Evolutionary conservation across 2,113 vertebrate species (phyloP).

Genomic region (Cromileptes altivelis): DNA sequence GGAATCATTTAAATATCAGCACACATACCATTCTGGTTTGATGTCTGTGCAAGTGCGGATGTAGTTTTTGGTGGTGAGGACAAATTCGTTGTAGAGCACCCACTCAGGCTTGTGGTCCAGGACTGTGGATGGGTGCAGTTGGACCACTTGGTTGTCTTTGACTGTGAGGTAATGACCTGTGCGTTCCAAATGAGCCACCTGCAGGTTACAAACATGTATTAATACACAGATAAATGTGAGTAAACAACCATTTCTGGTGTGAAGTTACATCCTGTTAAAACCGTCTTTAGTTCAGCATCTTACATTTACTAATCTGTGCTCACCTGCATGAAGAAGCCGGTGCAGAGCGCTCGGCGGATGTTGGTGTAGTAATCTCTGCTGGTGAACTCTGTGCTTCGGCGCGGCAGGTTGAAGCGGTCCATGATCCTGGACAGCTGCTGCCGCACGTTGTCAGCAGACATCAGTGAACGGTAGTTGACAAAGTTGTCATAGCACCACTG

Average conservation of each 20-base stretch:
- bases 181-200: constrained; percentile 98
- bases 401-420: constrained; percentile 99
- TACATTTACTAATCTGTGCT: not conserved
- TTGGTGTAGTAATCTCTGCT: constrained; percentile 99
- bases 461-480: constrained; percentile 99
- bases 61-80: constrained; percentile 99
- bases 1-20: not conserved
- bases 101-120: constrained; percentile 99
- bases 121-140: constrained; percentile 97
- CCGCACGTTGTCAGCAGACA: constrained; percentile 99
- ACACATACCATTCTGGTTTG: constrained; percentile 90
- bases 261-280: not conserved
- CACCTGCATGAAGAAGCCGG: constrained; percentile 99
- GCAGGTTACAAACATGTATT: not conserved
- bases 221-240: not conserved
- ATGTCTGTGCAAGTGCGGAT: constrained; percentile 99
- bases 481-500: constrained; percentile 99
- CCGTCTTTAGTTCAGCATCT: not conserved
- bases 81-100: constrained; percentile 99
- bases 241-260: too few species aligned
- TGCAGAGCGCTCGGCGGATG: constrained; percentile 97
- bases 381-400: constrained; percentile 98
- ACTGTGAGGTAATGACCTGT: constrained; percentile 99
- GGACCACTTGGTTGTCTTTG: constrained; percentile 99
- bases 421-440: constrained; percentile 99